A percentile compares a stretch with the other conserved stretches of the same genome.
Evolutionary conservation across 2,888 invertebrate genomes (phyloP).

Genomic region (Leptothorax acervorum): DNA sequence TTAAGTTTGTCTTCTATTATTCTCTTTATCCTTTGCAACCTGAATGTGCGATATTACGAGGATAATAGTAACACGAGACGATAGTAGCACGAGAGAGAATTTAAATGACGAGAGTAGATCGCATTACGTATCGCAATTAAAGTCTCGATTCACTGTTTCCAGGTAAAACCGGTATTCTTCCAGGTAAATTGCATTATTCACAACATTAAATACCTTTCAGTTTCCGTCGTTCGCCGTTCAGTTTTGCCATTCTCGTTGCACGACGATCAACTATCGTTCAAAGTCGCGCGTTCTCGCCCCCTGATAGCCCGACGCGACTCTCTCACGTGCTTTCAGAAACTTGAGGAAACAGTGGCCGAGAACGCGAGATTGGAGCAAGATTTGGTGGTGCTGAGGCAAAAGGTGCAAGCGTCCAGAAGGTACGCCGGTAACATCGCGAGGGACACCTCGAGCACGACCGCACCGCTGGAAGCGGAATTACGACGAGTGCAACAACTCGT

Average conservation of each 20-base stretch:
- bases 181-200: slow-evolving; percentile 76
- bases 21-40: not conserved
- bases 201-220: slow-evolving; percentile 56
- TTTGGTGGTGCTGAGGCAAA: slow-evolving; percentile 93
- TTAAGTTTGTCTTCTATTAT: not conserved
- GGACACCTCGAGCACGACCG: slow-evolving; percentile 87
- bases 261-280: slow-evolving; percentile 5
- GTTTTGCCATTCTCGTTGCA: slow-evolving; percentile 55
- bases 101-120: slow-evolving; percentile 14
- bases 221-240: slow-evolving; percentile 60
- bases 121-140: slow-evolving; percentile 60
- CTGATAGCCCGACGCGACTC: not conserved
- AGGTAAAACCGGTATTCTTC: slow-evolving; percentile 78
- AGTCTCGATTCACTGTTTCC: slow-evolving; percentile 76
- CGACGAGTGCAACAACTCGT: slow-evolving; percentile 94
- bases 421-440: slow-evolving; percentile 82
- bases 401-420: slow-evolving; percentile 91
- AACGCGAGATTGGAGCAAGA: slow-evolving; percentile 96
- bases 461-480: slow-evolving; percentile 92
- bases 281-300: not conserved
- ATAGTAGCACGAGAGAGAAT: not conserved
- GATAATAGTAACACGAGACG: not conserved
- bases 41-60: slow-evolving; percentile 1
- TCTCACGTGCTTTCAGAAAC: slow-evolving; percentile 87
- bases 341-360: slow-evolving; percentile 96